Percentiles rank a stretch among this genome's conserved stretches.
These are phyloP conservation scores for Drosophila anomalata DNA, from an alignment of 2,888 invertebrate genomes.

Conservation along the genomic window DNA sequence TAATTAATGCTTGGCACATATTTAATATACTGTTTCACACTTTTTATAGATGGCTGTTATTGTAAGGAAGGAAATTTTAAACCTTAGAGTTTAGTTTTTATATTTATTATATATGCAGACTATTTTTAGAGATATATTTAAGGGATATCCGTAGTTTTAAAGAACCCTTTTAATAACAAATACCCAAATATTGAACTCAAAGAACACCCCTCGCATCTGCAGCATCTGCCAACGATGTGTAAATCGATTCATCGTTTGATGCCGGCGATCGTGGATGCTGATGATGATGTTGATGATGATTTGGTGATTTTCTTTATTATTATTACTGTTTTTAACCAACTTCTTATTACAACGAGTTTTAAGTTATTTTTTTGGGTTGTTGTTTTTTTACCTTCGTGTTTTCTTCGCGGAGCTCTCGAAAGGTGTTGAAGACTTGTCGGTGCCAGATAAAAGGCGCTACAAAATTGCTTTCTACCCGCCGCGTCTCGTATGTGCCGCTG, in stretches of 20 bases:
- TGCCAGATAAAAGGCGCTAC: conserved; percentile 78
- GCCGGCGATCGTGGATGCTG: conserved; percentile 56
- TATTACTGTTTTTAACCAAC: conserved; percentile 80
- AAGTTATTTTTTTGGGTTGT: conserved; percentile 34
- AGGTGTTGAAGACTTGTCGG: conserved; percentile 80
- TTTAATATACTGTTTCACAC: too few relatives aligned
- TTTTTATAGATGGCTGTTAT: too few relatives aligned
- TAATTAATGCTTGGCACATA: too few relatives aligned
- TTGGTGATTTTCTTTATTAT: conserved; percentile 80
- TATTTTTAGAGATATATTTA: too few relatives aligned
- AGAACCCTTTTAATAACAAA: not conserved
- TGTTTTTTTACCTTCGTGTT: conserved; percentile 37
- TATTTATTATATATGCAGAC: too few relatives aligned
- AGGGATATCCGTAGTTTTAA: too few relatives aligned
- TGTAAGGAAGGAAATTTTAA: too few relatives aligned
- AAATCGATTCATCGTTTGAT: conserved; percentile 77
- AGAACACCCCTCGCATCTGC: conserved; percentile 40
- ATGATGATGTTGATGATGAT: conserved; percentile 76
- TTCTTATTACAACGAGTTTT: conserved; percentile 77
- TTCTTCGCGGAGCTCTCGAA: conserved; percentile 59
- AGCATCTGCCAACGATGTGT: conserved; percentile 64
- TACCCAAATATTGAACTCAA: not conserved
- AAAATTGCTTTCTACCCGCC: conserved; percentile 64
- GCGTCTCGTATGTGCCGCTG: conserved; percentile 36
- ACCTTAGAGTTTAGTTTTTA: too few relatives aligned